phyloP scores from a whole-genome alignment of 2,113 vertebrate genomes.

The Callaeas wilsoni region DNA sequence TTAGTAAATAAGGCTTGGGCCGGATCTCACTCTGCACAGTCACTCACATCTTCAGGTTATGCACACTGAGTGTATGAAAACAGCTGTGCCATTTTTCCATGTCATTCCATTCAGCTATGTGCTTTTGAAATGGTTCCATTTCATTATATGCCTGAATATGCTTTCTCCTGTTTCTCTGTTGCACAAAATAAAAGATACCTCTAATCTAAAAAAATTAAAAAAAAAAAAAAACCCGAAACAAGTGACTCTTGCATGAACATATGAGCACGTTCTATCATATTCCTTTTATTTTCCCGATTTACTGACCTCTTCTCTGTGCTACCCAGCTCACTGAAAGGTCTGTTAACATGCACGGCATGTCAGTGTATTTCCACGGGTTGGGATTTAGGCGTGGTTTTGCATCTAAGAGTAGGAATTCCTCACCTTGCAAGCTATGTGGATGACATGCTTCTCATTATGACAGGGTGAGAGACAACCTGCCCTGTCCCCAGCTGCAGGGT shows the following conservation, averaged over 20 bases:
- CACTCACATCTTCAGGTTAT: neutral
- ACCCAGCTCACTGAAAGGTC: neutral
- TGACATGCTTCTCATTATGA: neutral
- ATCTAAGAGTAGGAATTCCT: neutral
- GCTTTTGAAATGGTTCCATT: neutral
- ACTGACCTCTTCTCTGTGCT: neutral
- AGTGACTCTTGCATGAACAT: neutral
- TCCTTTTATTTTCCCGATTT: neutral
- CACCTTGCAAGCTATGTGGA: neutral
- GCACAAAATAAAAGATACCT: neutral
- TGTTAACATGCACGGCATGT: neutral
- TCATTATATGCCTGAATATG: neutral
- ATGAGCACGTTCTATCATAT: neutral
- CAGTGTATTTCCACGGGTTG: neutral
- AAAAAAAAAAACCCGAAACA: neutral
- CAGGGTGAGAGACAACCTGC: neutral
- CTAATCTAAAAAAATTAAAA: neutral
- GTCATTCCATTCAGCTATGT: neutral
- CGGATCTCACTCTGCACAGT: neutral
- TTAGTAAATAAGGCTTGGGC: neutral
- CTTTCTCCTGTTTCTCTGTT: neutral
- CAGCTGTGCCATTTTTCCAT: neutral
- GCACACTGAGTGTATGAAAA: neutral
- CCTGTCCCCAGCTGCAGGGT: neutral
- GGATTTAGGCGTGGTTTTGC: neutral